Evolutionary conservation across 2,888 invertebrate species (phyloP).

Genomic region (Zeuzera pyrina): DNA sequence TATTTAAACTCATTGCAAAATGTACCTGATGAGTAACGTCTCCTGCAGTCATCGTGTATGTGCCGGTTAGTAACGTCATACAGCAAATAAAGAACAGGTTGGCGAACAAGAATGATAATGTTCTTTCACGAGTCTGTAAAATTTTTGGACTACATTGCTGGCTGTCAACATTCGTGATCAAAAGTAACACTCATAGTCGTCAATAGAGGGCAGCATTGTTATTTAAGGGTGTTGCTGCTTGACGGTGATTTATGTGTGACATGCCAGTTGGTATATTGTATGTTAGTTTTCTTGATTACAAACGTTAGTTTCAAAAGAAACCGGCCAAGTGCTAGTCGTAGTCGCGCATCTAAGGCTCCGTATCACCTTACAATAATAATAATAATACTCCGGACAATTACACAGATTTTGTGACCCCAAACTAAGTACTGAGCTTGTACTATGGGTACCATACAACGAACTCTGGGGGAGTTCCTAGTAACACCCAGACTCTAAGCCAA

Average conservation of each 20-base stretch:
- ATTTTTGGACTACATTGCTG: not conserved
- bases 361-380: no score
- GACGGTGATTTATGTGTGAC: not conserved
- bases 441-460: no score
- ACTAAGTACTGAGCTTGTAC: no score
- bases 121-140: slow-evolving; percentile 29
- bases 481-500: no score
- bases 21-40: slow-evolving; percentile 39
- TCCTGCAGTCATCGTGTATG: slow-evolving; percentile 42
- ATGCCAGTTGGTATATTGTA: no score
- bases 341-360: no score
- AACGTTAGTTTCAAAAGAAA: no score
- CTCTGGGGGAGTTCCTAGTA: no score
- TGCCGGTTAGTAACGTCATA: slow-evolving; percentile 30
- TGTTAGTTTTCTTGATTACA: no score
- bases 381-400: no score
- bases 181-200: not conserved
- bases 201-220: not conserved
- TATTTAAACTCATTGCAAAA: not conserved
- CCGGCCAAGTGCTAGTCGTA: no score
- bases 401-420: no score
- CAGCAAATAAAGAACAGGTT: slow-evolving; percentile 24
- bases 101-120: slow-evolving; percentile 27
- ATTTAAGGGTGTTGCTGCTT: not conserved
- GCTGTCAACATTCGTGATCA: not conserved